A percentile compares a stretch with the other conserved stretches of the same genome.
These are phyloP conservation scores for Lomographa bimaculata DNA, from an alignment of 2,888 invertebrate genomes.

Conservation along the genomic window DNA sequence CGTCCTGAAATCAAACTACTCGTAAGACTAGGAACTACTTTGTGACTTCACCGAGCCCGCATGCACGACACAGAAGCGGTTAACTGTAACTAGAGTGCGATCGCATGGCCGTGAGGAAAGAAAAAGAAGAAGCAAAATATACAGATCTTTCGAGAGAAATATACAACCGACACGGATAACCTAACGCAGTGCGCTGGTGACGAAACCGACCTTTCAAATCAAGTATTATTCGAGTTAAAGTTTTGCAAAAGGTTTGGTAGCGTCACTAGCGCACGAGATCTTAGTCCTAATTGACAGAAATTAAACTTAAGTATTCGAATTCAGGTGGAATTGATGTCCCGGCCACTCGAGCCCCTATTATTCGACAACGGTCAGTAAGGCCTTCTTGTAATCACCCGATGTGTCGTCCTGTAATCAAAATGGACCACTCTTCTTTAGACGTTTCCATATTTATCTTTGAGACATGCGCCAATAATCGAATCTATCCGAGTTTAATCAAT, in stretches of 20 bases:
- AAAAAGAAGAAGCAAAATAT: slow-evolving; percentile 70
- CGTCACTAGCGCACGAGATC: slow-evolving; percentile 41
- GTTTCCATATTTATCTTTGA: slow-evolving; percentile 14
- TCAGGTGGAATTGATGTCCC: slow-evolving; percentile 51
- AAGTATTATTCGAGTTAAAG: slow-evolving; percentile 18
- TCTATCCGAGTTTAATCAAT: slow-evolving; percentile 7
- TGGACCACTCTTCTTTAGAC: slow-evolving; percentile 39
- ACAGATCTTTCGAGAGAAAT: slow-evolving; percentile 76
- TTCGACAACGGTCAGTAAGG: slow-evolving; percentile 92
- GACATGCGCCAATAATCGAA: slow-evolving; percentile 3
- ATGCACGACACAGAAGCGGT: slow-evolving; percentile 66
- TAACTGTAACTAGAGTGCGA: slow-evolving; percentile 76
- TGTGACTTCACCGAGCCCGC: slow-evolving; percentile 51
- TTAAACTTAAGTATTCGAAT: slow-evolving; percentile 61
- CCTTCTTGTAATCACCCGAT: slow-evolving; percentile 96
- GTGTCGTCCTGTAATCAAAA: slow-evolving; percentile 93
- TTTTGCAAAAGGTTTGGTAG: slow-evolving; percentile 28
- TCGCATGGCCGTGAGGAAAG: slow-evolving; percentile 61
- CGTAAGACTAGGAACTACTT: slow-evolving; percentile 55
- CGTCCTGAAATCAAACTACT: slow-evolving; percentile 86
- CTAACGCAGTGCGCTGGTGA: slow-evolving; percentile 48
- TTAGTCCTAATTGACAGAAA: slow-evolving; percentile 70
- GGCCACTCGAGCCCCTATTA: slow-evolving; percentile 60
- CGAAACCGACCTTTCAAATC: slow-evolving; percentile 28
- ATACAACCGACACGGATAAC: slow-evolving; percentile 52